A percentile compares a stretch with the other conserved stretches of the same genome.
Evolutionary conservation across 2,888 invertebrate species (phyloP).

Genomic region (Oligia strigilis): DNA sequence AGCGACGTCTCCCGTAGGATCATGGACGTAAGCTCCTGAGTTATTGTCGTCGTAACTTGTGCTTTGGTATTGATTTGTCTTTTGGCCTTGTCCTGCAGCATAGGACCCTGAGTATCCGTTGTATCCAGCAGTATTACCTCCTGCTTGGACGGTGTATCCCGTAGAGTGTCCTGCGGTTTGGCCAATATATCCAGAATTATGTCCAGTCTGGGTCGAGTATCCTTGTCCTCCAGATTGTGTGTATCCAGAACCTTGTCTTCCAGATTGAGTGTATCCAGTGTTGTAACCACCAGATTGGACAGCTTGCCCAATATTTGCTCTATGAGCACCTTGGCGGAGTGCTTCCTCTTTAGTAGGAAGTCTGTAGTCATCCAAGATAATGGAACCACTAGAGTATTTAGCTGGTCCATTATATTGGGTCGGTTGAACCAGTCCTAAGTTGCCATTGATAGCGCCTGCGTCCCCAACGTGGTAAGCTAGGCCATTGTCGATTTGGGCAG

Average conservation of each 20-base stretch:
- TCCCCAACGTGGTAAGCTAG: slow-evolving; percentile 71
- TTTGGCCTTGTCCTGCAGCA: slow-evolving; percentile 54
- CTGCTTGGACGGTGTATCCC: slow-evolving; percentile 49
- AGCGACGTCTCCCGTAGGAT: slow-evolving; percentile 86
- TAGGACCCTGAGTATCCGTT: slow-evolving; percentile 44
- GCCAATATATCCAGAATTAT: slow-evolving; percentile 37
- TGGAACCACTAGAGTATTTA: slow-evolving; percentile 84
- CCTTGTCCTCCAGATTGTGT: slow-evolving; percentile 27
- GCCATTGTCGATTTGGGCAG: slow-evolving; percentile 58
- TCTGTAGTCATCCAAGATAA: slow-evolving; percentile 86
- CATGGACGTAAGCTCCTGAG: slow-evolving; percentile 87
- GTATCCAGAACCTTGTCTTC: neutral
- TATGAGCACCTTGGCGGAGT: slow-evolving; percentile 56
- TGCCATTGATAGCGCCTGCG: slow-evolving; percentile 50
- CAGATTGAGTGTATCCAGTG: slow-evolving; percentile 29
- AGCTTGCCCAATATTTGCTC: slow-evolving; percentile 31
- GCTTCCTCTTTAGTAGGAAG: slow-evolving; percentile 75
- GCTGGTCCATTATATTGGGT: slow-evolving; percentile 76
- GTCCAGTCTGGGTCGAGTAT: slow-evolving; percentile 49
- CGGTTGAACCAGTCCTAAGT: slow-evolving; percentile 81
- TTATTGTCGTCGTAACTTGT: slow-evolving; percentile 76
- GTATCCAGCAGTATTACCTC: slow-evolving; percentile 37
- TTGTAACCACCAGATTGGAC: slow-evolving; percentile 39
- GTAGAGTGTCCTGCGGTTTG: slow-evolving; percentile 25
- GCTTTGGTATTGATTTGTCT: slow-evolving; percentile 70